phyloP scores from a whole-genome alignment of 2,113 vertebrate genomes.

The Upupa epops region DNA sequence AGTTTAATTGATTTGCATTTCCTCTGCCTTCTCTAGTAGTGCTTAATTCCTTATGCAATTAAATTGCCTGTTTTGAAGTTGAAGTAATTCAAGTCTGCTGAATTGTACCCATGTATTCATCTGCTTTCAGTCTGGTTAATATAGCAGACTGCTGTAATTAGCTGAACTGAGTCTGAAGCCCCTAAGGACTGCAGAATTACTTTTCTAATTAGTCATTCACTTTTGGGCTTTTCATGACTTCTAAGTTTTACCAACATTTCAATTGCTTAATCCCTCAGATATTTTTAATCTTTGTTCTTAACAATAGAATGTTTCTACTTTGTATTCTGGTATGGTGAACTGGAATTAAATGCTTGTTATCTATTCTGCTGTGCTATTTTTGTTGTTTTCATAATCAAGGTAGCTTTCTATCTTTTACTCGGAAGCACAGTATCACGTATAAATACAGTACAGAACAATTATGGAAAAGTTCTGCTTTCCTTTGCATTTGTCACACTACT shows the following conservation, averaged over 20 bases:
- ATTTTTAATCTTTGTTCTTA: slow-evolving; percentile 2
- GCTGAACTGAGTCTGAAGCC: background rate
- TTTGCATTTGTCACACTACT: background rate
- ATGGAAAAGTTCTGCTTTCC: background rate
- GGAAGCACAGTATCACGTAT: background rate
- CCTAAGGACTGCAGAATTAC: background rate
- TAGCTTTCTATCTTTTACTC: background rate
- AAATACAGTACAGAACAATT: background rate
- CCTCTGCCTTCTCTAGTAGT: background rate
- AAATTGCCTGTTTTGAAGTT: slow-evolving; percentile 19
- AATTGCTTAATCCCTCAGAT: background rate
- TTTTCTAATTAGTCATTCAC: slow-evolving; percentile 32
- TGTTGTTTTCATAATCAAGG: background rate
- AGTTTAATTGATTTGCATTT: slow-evolving; percentile 26
- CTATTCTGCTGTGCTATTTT: background rate
- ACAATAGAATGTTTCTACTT: background rate
- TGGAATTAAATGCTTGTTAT: background rate
- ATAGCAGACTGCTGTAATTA: background rate
- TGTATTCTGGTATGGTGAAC: background rate
- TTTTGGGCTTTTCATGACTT: background rate
- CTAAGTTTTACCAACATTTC: slow-evolving; percentile 24
- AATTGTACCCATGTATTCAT: slow-evolving; percentile 22
- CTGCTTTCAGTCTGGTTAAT: slow-evolving; percentile 12
- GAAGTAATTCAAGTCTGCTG: slow-evolving; percentile 28
- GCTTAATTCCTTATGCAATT: slow-evolving; percentile 33